These are phyloP conservation scores for Drosophila lowei DNA, from an alignment of 1,140 invertebrate species.

Conservation along the genomic window DNA sequence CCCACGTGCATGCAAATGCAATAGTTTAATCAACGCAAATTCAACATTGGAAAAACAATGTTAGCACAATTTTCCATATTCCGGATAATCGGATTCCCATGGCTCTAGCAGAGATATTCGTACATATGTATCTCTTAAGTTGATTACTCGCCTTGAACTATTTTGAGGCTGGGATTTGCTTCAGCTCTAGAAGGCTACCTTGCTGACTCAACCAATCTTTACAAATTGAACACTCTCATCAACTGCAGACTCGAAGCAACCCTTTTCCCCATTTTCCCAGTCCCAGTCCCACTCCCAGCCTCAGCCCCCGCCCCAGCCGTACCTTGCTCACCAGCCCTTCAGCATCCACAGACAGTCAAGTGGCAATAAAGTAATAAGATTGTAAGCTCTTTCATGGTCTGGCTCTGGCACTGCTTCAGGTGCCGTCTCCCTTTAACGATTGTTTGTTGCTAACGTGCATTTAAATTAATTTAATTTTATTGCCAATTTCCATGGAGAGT, in stretches of 20 bases:
- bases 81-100: too few species aligned
- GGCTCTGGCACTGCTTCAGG: not conserved
- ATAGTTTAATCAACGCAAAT: too few species aligned
- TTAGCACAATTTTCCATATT: too few species aligned
- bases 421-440: not conserved
- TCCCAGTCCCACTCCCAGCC: not conserved
- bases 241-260: too few species aligned
- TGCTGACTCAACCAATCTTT: not conserved
- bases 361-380: conserved; percentile 11
- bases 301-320: not conserved
- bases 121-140: too few species aligned
- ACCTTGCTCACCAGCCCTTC: not conserved
- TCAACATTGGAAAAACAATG: too few species aligned
- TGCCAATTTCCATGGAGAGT: conserved; percentile 2
- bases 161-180: too few species aligned
- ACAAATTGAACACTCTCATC: conserved; percentile 3
- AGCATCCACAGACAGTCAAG: not conserved
- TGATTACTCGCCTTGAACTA: too few species aligned
- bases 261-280: too few species aligned
- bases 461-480: conserved; percentile 10
- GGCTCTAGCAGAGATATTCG: too few species aligned
- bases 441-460: conserved; percentile 8
- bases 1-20: too few species aligned
- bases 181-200: not conserved
- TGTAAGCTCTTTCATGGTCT: not conserved